phyloP scores from a whole-genome alignment of 2,113 vertebrate species.

The Glareola pratincola region DNA sequence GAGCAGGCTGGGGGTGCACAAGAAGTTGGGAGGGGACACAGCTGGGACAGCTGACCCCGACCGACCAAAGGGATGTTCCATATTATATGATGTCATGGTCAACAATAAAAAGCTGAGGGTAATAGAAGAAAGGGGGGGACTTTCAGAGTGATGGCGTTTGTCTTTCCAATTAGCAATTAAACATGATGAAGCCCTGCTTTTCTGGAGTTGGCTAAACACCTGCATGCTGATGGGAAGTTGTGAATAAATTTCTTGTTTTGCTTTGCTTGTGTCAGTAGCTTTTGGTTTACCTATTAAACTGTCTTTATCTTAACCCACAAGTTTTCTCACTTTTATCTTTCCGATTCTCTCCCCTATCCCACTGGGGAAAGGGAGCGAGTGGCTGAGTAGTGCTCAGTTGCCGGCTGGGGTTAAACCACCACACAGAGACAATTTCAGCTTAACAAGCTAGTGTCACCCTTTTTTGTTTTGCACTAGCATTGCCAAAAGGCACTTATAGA shows the following conservation, averaged over 20 bases:
- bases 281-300: neutral
- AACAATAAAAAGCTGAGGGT: neutral
- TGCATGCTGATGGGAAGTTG: neutral
- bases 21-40: neutral
- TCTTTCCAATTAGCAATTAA: neutral
- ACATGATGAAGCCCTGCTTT: neutral
- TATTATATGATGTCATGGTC: neutral
- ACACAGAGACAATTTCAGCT: neutral
- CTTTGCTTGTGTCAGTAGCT: accelerated
- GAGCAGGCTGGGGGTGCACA: no score
- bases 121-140: neutral
- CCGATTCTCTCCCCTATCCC: neutral
- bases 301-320: neutral
- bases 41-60: neutral
- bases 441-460: neutral
- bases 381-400: neutral
- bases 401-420: neutral
- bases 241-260: neutral
- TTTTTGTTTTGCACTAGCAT: neutral
- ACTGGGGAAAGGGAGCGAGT: neutral
- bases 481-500: neutral
- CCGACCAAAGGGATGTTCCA: neutral
- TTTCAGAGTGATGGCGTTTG: accelerated
- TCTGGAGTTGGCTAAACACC: neutral
- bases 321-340: neutral